phyloP scores from a whole-genome alignment of 2,113 vertebrate genomes.

The Odontophorus gujanensis region DNA sequence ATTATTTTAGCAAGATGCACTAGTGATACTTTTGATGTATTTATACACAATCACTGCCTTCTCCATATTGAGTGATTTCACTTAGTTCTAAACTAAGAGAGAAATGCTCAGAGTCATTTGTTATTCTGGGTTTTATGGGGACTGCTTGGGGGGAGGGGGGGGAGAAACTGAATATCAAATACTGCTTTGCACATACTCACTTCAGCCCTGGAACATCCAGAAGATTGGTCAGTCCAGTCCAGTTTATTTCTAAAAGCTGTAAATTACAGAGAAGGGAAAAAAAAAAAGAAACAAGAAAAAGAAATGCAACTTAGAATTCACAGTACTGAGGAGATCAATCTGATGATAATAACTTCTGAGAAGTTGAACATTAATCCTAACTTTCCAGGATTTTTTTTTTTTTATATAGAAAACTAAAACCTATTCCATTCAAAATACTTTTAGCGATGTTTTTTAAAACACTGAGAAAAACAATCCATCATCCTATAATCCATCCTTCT shows the following conservation, averaged over 20 bases:
- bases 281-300: background rate
- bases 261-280: slow-evolving; percentile 24
- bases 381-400: background rate
- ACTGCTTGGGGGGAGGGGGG: background rate
- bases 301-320: background rate
- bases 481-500: background rate
- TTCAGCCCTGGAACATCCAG: slow-evolving; percentile 95
- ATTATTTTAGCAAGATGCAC: background rate
- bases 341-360: background rate
- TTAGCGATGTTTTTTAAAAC: accelerated
- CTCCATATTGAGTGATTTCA: background rate
- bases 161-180: background rate
- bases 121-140: background rate
- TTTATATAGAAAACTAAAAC: background rate
- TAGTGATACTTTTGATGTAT: background rate
- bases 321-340: background rate
- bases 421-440: background rate
- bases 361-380: background rate
- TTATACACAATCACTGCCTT: background rate
- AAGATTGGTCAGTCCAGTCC: slow-evolving; percentile 97
- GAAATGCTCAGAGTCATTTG: background rate
- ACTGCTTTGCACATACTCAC: slow-evolving; percentile 79
- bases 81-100: background rate
- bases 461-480: background rate
- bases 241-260: slow-evolving; percentile 95